Evolutionary conservation across 2,888 invertebrate species (phyloP).

Genomic region (Drosophila heteroneura): DNA sequence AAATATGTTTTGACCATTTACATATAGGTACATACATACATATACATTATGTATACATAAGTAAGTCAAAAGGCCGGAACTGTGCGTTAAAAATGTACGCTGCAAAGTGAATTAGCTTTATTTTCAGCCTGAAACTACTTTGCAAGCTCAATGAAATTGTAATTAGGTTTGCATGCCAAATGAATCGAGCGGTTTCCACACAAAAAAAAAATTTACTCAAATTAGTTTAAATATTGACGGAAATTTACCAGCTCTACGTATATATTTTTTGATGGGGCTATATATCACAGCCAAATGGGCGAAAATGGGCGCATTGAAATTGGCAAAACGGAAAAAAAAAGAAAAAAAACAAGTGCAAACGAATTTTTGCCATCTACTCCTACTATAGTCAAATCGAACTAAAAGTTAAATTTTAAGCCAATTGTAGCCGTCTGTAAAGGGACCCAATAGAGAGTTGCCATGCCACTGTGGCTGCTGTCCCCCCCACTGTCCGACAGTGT

Average conservation of each 20-base stretch:
- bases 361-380: constrained; percentile 34
- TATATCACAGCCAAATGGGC: constrained; percentile 3
- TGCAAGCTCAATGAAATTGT: constrained; percentile 64
- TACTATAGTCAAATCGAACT: constrained; percentile 44
- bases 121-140: constrained; percentile 43
- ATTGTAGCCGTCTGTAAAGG: constrained; percentile 27
- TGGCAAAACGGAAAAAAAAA: constrained; percentile 30
- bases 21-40: neutral
- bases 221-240: constrained; percentile 71
- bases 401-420: constrained; percentile 60
- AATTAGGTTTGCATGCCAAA: constrained; percentile 75
- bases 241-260: constrained; percentile 52
- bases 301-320: constrained; percentile 15
- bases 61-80: constrained; percentile 4
- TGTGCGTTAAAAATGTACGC: constrained; percentile 59
- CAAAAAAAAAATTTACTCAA: constrained; percentile 11
- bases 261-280: neutral
- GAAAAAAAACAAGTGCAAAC: constrained; percentile 9
- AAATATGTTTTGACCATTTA: constrained; percentile 14
- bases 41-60: neutral
- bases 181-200: constrained; percentile 65
- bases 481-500: neutral
- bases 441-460: neutral
- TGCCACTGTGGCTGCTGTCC: constrained; percentile 1
- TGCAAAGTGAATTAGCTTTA: constrained; percentile 58